Conservation (phyloP, 2,797 vertebrate species). For the Lepilemur ruficaudatus region DNA sequence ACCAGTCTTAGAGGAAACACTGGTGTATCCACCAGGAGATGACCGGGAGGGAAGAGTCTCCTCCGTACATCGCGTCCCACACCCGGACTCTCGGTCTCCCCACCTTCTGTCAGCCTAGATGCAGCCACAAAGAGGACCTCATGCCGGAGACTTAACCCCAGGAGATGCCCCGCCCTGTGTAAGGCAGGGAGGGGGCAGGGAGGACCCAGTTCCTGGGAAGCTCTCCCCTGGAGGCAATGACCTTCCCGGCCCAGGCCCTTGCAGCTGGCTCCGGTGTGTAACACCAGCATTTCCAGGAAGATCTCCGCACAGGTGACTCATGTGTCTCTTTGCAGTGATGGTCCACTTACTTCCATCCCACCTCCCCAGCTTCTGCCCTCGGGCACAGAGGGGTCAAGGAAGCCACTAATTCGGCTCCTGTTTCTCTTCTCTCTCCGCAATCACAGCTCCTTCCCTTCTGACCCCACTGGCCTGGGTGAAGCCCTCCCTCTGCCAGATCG, state of each 20-base stretch:
- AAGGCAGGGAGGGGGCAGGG: background rate
- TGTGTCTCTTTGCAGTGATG: background rate
- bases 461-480: background rate
- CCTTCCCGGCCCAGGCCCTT: accelerated
- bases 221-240: background rate
- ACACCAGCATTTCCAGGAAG: background rate
- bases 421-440: background rate
- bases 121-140: background rate
- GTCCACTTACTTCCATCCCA: background rate
- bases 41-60: background rate
- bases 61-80: background rate
- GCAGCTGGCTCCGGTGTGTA: background rate
- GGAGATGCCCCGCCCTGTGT: background rate
- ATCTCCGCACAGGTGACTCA: background rate
- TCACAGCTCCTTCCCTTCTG: too few species aligned
- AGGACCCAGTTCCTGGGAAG: background rate
- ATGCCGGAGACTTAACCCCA: background rate
- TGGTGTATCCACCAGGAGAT: background rate
- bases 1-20: background rate
- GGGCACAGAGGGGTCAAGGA: background rate
- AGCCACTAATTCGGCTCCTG: background rate
- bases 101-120: background rate
- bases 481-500: background rate
- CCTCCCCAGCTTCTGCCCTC: background rate
- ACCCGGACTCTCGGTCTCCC: background rate